phyloP scores from a whole-genome alignment of 2,797 vertebrate genomes.

The Spondyliosoma cantharus region DNA sequence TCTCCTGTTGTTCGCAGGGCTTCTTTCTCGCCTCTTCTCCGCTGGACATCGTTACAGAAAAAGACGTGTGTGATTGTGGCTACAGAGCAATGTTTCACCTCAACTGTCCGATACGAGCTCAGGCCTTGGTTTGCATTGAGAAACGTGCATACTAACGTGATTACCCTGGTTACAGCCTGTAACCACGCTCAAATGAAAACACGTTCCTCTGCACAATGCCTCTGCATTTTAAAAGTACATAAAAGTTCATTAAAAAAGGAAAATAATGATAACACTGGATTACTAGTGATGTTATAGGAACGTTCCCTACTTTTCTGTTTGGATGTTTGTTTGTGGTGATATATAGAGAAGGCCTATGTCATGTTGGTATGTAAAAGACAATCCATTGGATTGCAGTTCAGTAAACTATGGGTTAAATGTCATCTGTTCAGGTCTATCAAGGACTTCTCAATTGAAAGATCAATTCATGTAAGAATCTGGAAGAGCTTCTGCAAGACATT shows the following conservation, averaged over 20 bases:
- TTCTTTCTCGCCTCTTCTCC: conserved; percentile 7
- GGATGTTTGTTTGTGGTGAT: no score
- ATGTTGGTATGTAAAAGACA: no score
- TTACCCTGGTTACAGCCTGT: no score
- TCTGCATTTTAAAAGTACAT: no score
- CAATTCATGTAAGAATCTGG: background rate
- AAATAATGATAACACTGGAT: no score
- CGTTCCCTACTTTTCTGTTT: no score
- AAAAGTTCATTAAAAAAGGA: no score
- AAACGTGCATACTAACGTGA: no score
- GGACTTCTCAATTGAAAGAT: background rate
- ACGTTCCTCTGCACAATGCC: no score
- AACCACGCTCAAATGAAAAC: background rate
- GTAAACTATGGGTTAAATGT: background rate
- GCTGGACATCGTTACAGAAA: background rate
- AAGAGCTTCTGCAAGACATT: background rate
- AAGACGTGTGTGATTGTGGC: background rate
- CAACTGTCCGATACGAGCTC: background rate
- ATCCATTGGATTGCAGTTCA: no score
- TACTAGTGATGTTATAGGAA: no score
- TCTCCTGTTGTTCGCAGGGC: background rate
- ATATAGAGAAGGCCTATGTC: no score
- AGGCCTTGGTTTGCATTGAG: background rate
- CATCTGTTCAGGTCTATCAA: background rate
- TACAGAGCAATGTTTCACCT: background rate